Evolutionary conservation across 1,140 invertebrate species (phyloP).

Genomic region (Lineus longissimus): DNA sequence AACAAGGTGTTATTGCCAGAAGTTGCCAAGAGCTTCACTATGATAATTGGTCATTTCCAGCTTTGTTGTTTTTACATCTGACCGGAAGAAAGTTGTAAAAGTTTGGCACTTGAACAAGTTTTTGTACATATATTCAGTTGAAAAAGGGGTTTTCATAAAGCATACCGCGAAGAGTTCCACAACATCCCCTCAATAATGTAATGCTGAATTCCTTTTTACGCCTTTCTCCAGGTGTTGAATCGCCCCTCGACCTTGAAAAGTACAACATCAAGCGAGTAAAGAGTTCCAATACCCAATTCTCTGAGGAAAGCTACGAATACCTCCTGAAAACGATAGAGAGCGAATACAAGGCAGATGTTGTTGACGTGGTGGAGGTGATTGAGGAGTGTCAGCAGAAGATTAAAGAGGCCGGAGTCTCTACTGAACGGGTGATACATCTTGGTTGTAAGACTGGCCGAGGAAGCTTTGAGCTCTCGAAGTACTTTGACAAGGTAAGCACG

Average conservation of each 20-base stretch:
- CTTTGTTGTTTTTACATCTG: too few species aligned
- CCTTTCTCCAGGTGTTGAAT: neutral
- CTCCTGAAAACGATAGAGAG: neutral
- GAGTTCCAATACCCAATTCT: neutral
- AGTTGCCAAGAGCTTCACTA: too few species aligned
- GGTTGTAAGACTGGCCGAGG: constrained; percentile 35
- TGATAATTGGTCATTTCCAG: too few species aligned
- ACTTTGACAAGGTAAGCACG: constrained; percentile 34
- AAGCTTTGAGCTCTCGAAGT: constrained; percentile 32
- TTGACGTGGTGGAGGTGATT: neutral
- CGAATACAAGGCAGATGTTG: neutral
- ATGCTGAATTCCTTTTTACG: too few species aligned
- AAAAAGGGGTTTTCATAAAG: too few species aligned
- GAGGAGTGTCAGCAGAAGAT: neutral
- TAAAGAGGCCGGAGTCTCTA: neutral
- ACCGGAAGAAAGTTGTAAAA: too few species aligned
- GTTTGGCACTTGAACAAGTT: too few species aligned
- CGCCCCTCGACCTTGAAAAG: neutral
- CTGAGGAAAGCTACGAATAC: neutral
- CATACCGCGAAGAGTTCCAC: too few species aligned
- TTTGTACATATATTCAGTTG: neutral
- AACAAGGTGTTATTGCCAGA: too few species aligned
- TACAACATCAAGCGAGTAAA: neutral
- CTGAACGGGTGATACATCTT: constrained; percentile 24
- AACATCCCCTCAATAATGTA: too few species aligned